Evolutionary conservation across 2,888 invertebrate genomes (phyloP), one percentile per base, ranked within the genome.

Genomic region (Reticulitermes lucifugus): DNA sequence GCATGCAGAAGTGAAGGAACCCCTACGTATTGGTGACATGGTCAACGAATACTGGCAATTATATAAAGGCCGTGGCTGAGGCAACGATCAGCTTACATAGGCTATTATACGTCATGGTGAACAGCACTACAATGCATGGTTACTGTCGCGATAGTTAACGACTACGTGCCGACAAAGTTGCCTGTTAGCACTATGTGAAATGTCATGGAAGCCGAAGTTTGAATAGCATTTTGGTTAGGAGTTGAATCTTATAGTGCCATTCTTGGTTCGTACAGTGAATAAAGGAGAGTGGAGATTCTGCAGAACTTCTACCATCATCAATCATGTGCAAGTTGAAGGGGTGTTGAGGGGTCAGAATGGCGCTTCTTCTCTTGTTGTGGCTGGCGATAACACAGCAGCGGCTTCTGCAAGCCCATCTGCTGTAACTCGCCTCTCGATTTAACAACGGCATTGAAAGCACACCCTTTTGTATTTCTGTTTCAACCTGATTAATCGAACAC

Each of bases 281-380:
- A 55, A 55, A 55, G 55, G 55, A 55, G 18, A 25, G 65, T 25
- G 65, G 65, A 65, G 65, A 65, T 25, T 65, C 65, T 10, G 25
- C 65, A 65, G n/a, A 65, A n/a, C n/a, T 65, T 65, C 65, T 25
- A 65, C n/a, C 65, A 65, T 65, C 65, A 65, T 65, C 65, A 65
- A 65, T 65, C 65, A 65, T 65, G 65, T 10, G 65, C 25, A 25
- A n/a, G 65, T n/a, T 25, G 25, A 25, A 65, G 65, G 25, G 65
- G 14, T 55, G 55, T 55, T n/a, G n/a, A 6, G 12, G 46, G 65
- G 65, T 65, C 55, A 55, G 4, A 55, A 55, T 55, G 55, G 55
- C 9, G 25, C 65, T 65, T 65, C 65, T 65, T n/a, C 25, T 65
- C 65, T 25, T 65, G 65, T 25, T 65, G 65, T 65, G 65, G 65